Base-by-base conservation (phyloP, 2,888 invertebrate genomes). In the Allacma fusca region DNA sequence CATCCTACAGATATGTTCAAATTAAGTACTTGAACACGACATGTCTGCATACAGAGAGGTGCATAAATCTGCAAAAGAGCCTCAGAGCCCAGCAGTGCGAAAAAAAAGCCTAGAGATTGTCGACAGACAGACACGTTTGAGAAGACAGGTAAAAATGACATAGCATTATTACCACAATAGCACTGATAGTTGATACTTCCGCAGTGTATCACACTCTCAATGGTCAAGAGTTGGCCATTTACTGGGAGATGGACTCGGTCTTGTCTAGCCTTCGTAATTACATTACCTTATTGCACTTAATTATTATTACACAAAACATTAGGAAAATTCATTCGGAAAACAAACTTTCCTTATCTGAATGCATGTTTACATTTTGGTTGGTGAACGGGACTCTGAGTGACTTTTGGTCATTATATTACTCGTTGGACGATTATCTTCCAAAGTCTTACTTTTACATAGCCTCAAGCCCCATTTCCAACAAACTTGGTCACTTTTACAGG, bases 281-380 rank as follows among this genome's bases (percentile, higher is more conserved):
- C 50, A 50, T 50, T 50, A 50, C 62, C 62, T 62, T 62, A 62
- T 62, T 68, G 40, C 40, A 71, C 29, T 59, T 59, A 71, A 71
- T 71, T 71, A 71, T 71, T 57, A 71, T 71, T 71, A 71, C 57
- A 71, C 71, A 57, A 71, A 34, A 59, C 70, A 44, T 70, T 44
- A 26, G n/a, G 44, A 23, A 34, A 40, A 68, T 68, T 34, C 40
- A 5, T n/a, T 28, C 28, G 1, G 26, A 21, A 62, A 62, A 24
- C 24, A 62, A 62, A 62, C 62, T 62, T 62, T 62, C 62, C 62
- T 62, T 62, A 62, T 62, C 62, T 62, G 57, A 19, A 57, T 57
- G 62, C n/a, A n/a, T 62, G 26, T 62, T 62, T 62, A 62, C 24
- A 50, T 50, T 50, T 50, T 16, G 9, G 50, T 19, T n/a, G 9